Base-by-base conservation (phyloP, 1,140 invertebrate species). In the Drosophila funebris region DNA sequence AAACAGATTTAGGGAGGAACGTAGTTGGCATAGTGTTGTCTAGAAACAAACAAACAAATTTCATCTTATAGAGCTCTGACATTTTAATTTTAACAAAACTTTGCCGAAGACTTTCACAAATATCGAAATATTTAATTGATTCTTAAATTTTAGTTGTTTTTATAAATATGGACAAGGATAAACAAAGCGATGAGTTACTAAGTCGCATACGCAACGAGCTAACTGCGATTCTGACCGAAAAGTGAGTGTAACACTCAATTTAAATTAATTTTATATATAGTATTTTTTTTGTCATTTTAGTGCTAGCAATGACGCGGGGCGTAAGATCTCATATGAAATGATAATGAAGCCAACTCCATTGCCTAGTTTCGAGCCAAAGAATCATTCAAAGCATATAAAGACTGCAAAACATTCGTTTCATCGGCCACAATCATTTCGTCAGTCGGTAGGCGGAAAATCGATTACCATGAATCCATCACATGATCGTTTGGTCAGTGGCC, bases 171-270 rank as follows among this genome's bases (percentile, higher is more conserved):
- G 74, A 71, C 7, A 84, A 79, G n/a, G 64, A 73, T 1, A 66
- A 73, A 20, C 29, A 58, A n/a, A 74, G 44, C 50, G 72, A 89
- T 57, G 80, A 71, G 8, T 33, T 91, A n/a, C 67, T 90, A 4
- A 73, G 61, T 60, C 72, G 75, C 13, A 90, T 91, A 48, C 70
- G 85, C 13, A 61, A 69, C 13, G 85, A 91, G 57, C 20, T 91
- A 24, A 77, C 73, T 8, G 75, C 79, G 14, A 91, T 90, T 56
- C 24, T 91, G 5, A 56, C 46, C 3, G 73, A 90, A 11, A 68
- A 61, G 90, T 91, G 50, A 73, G 78, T 78, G 1, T 5, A 29
- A 27, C 29, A 4, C 16, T 9, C 3, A 4, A n/a, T 29, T 7
- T 8, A 13, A 36, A 3, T 29, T 6, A 6, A 16, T 29, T 16